A percentile compares a stretch with the other conserved stretches of the same genome.
phyloP scores from a whole-genome alignment of 2,888 invertebrate genomes.

The Cantharis rustica region DNA sequence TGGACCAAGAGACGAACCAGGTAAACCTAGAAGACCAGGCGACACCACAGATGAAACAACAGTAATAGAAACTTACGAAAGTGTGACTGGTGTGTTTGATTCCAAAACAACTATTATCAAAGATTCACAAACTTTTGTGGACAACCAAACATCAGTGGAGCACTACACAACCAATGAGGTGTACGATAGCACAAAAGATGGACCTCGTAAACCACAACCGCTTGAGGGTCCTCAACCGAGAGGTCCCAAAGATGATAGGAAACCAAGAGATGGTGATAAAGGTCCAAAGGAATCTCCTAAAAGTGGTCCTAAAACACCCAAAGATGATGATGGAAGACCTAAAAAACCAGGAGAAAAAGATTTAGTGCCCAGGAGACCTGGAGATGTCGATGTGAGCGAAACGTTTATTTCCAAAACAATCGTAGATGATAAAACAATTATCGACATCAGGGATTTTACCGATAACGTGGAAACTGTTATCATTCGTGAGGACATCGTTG shows the following conservation, averaged over 20 bases:
- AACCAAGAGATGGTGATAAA: neutral
- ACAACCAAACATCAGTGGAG: constrained; percentile 43
- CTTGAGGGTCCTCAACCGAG: neutral
- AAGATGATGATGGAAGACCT: constrained; percentile 9
- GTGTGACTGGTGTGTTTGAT: constrained; percentile 40
- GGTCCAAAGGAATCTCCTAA: constrained; percentile 5
- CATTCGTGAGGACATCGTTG: constrained; percentile 63
- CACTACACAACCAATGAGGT: constrained; percentile 40
- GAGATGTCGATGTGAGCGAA: constrained; percentile 25
- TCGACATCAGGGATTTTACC: constrained; percentile 29
- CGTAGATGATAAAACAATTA: constrained; percentile 40
- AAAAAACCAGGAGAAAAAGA: constrained; percentile 16
- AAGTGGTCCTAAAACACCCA: constrained; percentile 14
- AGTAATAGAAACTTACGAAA: constrained; percentile 39
- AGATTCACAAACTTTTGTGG: constrained; percentile 42
- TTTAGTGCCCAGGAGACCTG: constrained; percentile 17
- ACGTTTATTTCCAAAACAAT: constrained; percentile 32
- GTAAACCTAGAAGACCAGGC: neutral
- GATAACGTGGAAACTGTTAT: constrained; percentile 55
- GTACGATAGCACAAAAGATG: constrained; percentile 37
- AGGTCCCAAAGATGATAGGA: neutral
- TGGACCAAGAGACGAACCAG: neutral
- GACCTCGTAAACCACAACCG: constrained; percentile 8
- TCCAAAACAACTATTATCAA: constrained; percentile 42
- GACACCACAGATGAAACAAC: constrained; percentile 37